Percentiles rank a stretch among this genome's conserved stretches.
phyloP scores from a whole-genome alignment of 2,888 invertebrate genomes.

The Tigriopus californicus region DNA sequence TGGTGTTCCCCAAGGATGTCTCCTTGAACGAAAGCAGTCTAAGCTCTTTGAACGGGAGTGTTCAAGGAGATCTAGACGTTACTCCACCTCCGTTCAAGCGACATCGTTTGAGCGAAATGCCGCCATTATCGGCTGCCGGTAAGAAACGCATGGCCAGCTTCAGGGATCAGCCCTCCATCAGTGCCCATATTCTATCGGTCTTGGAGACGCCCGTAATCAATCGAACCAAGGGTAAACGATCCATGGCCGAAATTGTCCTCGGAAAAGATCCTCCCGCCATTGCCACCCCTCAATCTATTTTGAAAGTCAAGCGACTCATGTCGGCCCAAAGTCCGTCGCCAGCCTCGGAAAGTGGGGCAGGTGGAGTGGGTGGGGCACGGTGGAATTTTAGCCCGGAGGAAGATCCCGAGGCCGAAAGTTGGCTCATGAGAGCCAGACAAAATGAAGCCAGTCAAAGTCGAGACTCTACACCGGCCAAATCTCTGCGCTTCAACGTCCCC shows the following conservation, averaged over 20 bases:
- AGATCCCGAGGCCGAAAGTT: not conserved
- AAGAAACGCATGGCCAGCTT: not conserved
- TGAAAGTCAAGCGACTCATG: slow-evolving; percentile 9
- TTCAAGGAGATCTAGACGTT: not conserved
- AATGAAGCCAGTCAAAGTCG: not conserved
- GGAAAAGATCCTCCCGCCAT: too few relatives aligned
- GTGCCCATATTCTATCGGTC: not conserved
- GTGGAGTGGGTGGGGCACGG: too few relatives aligned
- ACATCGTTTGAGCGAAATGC: too few relatives aligned
- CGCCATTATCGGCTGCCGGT: not conserved
- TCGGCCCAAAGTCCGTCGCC: not conserved
- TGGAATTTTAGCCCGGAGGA: too few relatives aligned
- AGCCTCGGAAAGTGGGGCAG: not conserved
- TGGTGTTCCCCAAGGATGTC: too few relatives aligned
- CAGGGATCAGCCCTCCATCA: not conserved
- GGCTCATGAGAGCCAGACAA: not conserved
- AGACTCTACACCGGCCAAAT: not conserved
- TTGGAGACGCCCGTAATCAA: not conserved
- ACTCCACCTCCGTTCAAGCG: too few relatives aligned
- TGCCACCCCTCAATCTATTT: slow-evolving; percentile 11
- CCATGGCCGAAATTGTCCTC: too few relatives aligned
- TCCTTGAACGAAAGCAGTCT: too few relatives aligned
- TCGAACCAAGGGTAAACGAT: not conserved
- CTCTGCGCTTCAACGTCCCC: slow-evolving; percentile 1
- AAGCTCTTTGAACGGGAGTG: not conserved